Base-by-base conservation (phyloP, 1,140 invertebrate species). In the Drosophila kohkoa region DNA sequence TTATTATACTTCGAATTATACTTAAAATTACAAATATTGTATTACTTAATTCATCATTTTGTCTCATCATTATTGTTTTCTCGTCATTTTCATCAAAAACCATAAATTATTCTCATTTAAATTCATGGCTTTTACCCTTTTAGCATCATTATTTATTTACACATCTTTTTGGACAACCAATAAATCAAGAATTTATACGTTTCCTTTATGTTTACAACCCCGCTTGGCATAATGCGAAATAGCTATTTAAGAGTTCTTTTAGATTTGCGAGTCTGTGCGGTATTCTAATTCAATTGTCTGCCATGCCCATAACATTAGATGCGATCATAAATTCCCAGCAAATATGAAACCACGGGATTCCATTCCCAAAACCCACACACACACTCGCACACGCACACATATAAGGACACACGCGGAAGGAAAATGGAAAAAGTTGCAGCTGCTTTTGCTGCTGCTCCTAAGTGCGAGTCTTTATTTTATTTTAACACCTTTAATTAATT, bases 401-500 rank as follows among this genome's bases (percentile, higher is more conserved):
- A 32, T 55, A 25, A 8, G 13, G n/a, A 51, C 54, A 20, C 59
- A 64, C 16, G 28, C 43, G 15, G 38, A 11, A 55, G 16, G 35
- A 43, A 54, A 75, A 79, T 72, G 25, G 35, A 10, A 10, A 43
- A 45, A 54, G 15, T 32, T 49, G 45, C 49, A 8, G 52, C 13
- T 13, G 45, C 59, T 63, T 43, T 25, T 28, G 45, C 59, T 63
- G 58, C 13, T 28, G 45, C 63, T 79, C 76, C 76, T 72, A 80
- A 82, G 83, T 78, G 81, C 70, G 64, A 78, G 55, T 71, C 68
- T 71, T 72, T 89, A 78, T 81, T 75, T 81, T 79, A 81, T 67
- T 78, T 89, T 69, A 89, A 89, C 81, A 83, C 85, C 83, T 88
- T 89, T 81, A 88, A 88, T 88, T 88, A 88, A 89, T 88, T 89